Percentiles rank a stretch among this genome's conserved stretches.
These are phyloP conservation scores for Epizoanthus rinbou DNA, from an alignment of 92 coral and sea anemone genomes.

Conservation along the genomic window DNA sequence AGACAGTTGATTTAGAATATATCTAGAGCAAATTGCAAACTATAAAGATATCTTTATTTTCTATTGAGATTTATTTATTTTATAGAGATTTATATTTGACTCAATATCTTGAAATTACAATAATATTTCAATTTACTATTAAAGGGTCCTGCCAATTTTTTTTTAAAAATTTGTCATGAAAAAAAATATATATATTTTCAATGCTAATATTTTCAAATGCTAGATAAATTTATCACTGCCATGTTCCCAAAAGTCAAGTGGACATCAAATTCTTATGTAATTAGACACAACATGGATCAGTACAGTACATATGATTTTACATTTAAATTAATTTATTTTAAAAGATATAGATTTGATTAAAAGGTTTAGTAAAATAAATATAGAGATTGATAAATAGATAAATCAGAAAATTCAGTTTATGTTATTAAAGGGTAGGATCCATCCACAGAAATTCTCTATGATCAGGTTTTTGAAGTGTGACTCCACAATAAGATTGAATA, in stretches of 20 bases:
- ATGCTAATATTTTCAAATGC: conserved; percentile 21
- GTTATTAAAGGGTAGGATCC: conserved; percentile 33
- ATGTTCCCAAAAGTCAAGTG: conserved; percentile 19
- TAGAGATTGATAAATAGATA: conserved; percentile 22
- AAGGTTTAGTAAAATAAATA: conserved; percentile 26
- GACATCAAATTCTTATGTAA: conserved; percentile 20
- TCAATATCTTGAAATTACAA: conserved; percentile 32
- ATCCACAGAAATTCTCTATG: conserved; percentile 23
- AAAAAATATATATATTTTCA: not conserved
- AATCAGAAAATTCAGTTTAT: conserved; percentile 29
- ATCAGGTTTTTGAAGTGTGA: conserved; percentile 20
- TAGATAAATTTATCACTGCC: conserved; percentile 1
- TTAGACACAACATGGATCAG: conserved; percentile 35
- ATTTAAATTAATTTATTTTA: conserved; percentile 18
- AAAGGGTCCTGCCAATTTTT: conserved; percentile 22
- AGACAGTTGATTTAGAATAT: conserved; percentile 41
- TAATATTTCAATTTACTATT: conserved; percentile 27
- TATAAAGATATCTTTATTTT: conserved; percentile 37
- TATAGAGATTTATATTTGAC: conserved; percentile 26
- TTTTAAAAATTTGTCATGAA: conserved; percentile 20
- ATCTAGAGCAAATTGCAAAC: conserved; percentile 30
- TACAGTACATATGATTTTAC: conserved; percentile 30
- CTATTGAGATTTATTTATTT: conserved; percentile 24
- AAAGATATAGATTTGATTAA: conserved; percentile 30
- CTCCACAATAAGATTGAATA: conserved; percentile 28